Conservation (phyloP, 53 echinoderm and acorn worm species). For the Hippasteria phrygiana region DNA sequence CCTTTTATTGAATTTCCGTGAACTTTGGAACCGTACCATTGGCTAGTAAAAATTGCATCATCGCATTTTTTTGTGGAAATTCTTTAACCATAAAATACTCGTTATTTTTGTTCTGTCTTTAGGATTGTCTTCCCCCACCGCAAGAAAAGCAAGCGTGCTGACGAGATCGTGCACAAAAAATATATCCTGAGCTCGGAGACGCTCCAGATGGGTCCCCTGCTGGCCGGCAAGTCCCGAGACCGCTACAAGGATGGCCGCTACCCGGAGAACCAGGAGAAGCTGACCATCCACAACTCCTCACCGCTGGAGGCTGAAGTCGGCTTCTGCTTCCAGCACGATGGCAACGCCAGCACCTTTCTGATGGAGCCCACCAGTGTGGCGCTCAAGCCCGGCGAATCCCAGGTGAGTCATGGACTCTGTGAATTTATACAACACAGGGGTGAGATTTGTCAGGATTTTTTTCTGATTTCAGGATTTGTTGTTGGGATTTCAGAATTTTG, state of each 20-base stretch:
- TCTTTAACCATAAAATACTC: background rate
- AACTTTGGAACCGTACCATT: no score
- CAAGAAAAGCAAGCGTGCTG: conserved; percentile 92
- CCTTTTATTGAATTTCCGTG: no score
- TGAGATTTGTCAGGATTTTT: background rate
- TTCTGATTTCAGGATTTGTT: background rate
- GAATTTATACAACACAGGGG: background rate
- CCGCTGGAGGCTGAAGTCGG: conserved; percentile 94
- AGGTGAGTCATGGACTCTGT: conserved; percentile 69
- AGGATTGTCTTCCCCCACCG: conserved; percentile 99
- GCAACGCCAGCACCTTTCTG: conserved; percentile 90
- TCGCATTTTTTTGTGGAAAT: no score
- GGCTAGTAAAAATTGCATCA: no score
- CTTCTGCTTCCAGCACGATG: conserved; percentile 97
- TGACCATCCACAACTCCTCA: conserved; percentile 94
- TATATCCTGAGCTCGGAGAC: conserved; percentile 95
- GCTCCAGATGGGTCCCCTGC: conserved; percentile 94
- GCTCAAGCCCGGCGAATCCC: conserved; percentile 90
- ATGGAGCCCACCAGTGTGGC: conserved; percentile 89
- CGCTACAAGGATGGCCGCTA: conserved; percentile 98
- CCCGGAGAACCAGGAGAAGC: conserved; percentile 97
- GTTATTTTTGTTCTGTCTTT: background rate
- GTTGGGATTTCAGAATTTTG: no score
- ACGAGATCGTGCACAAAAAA: conserved; percentile 99
- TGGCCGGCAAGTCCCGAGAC: conserved; percentile 96